Conservation (phyloP, 2,113 vertebrate species). For the Eidolon helvum region DNA sequence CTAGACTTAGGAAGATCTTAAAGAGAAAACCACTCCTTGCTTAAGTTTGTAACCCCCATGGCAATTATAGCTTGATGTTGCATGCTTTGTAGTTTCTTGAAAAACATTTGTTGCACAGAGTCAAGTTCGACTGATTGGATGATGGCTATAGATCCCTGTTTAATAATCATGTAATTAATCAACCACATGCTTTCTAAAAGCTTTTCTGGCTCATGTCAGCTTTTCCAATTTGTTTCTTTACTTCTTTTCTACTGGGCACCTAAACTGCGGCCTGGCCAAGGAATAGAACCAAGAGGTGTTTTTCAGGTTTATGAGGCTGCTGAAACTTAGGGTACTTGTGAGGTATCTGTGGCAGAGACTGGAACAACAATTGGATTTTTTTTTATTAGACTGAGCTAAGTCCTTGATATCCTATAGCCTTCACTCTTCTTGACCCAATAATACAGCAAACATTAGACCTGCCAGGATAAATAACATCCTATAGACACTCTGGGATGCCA, state of each 20-base stretch:
- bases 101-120: background rate
- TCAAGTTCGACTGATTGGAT: background rate
- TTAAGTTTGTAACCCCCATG: background rate
- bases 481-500: background rate
- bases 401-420: background rate
- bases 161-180: background rate
- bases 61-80: background rate
- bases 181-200: background rate
- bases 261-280: background rate
- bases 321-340: background rate
- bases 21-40: background rate
- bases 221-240: background rate
- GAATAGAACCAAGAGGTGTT: background rate
- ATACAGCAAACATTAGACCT: background rate
- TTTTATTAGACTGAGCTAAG: background rate
- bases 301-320: background rate
- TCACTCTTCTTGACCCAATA: background rate
- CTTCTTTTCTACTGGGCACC: background rate
- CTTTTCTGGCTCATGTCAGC: background rate
- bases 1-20: background rate
- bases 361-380: background rate
- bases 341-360: background rate
- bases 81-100: background rate
- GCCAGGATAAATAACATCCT: background rate
- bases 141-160: background rate